Evolutionary conservation across 2,888 invertebrate species (phyloP), one percentile per base, ranked within the genome.

Genomic region (Parnassius mnemosyne): DNA sequence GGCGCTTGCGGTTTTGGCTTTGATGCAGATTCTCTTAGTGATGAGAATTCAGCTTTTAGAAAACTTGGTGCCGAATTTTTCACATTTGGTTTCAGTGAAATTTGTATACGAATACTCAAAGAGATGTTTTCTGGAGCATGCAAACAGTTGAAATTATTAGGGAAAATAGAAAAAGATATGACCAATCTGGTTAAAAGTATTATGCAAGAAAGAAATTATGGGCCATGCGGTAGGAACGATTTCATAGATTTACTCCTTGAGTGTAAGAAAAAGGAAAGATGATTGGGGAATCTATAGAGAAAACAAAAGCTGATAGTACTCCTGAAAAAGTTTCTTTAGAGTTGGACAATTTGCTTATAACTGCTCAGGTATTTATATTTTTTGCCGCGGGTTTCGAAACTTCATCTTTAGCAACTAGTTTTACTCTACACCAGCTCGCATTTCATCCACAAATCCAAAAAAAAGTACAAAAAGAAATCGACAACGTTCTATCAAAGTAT

Each of bases 81-180:
- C 20, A 20, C 20, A 20, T 20, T 20, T 20, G 20, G 20, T 20
- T 20, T 20, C 20, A 20, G 20, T 20, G 20, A 20, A 20, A 80
- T 55, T 1, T 2, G 61, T 1, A 60, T 47, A 12, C 42, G 47
- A n/a, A 16, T 68, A 9, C 49, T 63, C 0, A 85, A 84, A 64
- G 78, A 81, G 54, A 53, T 80, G 12, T 81, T 80, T 54, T 84
- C 84, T 0, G 68, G 73, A 41, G 56, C 68, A 11, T 77, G 75
- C 25, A 79, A 79, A 52, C 63, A 78, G 57, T 57, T 81, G 3
- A 80, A 72, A 65, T 70, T 74, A 9, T 9, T 80, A 53, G 63
- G 64, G 1, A 71, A 69, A 53, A 69, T 79, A 3, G 85, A 85
- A 65, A 64, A 67, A 25, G 78, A 80, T n/a, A 64, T 84, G 59